phyloP scores from a whole-genome alignment of 2,113 vertebrate species.

The Bos indicus region DNA sequence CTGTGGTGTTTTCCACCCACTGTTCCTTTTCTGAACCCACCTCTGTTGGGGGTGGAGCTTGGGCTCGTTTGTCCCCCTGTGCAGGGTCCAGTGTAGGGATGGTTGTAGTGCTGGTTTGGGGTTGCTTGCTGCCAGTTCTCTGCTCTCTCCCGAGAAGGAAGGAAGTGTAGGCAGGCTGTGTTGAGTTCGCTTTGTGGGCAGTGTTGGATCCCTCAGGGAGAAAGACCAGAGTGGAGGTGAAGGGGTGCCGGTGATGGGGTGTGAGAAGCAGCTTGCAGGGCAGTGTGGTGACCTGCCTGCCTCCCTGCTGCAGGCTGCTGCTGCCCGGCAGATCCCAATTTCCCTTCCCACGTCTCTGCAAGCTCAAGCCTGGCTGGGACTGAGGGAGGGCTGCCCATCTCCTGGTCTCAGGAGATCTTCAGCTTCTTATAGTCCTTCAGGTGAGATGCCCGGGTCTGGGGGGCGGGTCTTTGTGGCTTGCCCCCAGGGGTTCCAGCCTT shows the following conservation, averaged over 20 bases:
- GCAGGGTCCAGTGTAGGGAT: background rate
- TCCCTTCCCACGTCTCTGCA: conserved; percentile 97
- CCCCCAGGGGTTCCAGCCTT: background rate
- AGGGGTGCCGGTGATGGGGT: rapidly evolving
- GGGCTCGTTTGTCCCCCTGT: rapidly evolving
- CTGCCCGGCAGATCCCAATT: conserved; percentile 97
- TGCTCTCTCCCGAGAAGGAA: background rate
- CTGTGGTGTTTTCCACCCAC: rapidly evolving
- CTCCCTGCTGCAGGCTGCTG: conserved; percentile 85
- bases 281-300: background rate
- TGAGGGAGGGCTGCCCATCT: conserved; percentile 93
- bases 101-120: background rate
- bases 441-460: conserved; percentile 68
- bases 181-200: background rate
- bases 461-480: background rate
- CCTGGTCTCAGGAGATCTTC: conserved; percentile 99
- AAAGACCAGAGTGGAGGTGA: background rate
- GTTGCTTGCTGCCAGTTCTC: background rate
- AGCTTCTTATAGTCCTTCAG: conserved; percentile 96
- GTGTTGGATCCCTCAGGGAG: background rate
- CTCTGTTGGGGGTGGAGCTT: background rate
- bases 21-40: rapidly evolving
- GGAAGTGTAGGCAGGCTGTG: background rate
- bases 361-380: conserved; percentile 94
- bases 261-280: rapidly evolving